These are phyloP conservation scores for Melanotaenia nigrans DNA, from an alignment of 2,797 vertebrate genomes.

Conservation along the genomic window DNA sequence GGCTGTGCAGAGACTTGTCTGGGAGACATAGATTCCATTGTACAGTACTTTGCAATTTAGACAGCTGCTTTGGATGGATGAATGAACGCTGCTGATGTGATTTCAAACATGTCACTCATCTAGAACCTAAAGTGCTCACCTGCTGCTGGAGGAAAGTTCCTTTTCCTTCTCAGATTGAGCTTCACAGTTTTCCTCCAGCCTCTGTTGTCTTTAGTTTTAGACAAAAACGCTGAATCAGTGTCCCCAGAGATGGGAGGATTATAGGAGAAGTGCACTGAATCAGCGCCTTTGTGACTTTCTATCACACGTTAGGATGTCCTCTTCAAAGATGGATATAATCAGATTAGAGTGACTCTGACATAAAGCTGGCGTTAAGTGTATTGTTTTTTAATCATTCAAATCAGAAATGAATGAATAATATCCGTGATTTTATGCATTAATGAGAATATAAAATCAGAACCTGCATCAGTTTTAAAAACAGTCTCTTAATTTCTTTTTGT, in stretches of 20 bases:
- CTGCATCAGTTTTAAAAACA: background rate
- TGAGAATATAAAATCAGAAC: background rate
- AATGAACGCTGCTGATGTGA: conserved; percentile 39
- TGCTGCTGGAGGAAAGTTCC: conserved; percentile 15
- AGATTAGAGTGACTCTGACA: conserved; percentile 34
- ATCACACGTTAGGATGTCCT: conserved; percentile 47
- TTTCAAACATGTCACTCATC: conserved; percentile 51
- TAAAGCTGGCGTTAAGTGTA: background rate
- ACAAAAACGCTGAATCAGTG: conserved; percentile 39
- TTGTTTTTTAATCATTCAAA: background rate
- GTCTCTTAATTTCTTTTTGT: background rate
- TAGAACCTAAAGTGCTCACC: conserved; percentile 7
- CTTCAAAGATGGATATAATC: conserved; percentile 24
- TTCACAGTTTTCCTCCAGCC: conserved; percentile 21
- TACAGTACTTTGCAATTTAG: conserved; percentile 26
- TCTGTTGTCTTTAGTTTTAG: conserved; percentile 27
- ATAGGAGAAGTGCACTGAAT: conserved; percentile 45
- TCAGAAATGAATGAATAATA: background rate
- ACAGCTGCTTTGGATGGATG: conserved; percentile 46
- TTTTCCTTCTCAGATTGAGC: background rate
- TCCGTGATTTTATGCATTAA: background rate
- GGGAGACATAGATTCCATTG: conserved; percentile 36
- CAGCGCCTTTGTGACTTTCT: conserved; percentile 53
- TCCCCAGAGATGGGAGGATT: conserved; percentile 41
- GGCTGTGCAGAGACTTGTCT: conserved; percentile 54